Percentiles rank a stretch among this genome's conserved stretches.
phyloP scores from a whole-genome alignment of 2,888 invertebrate species.

The Neoitamus cyanurus region DNA sequence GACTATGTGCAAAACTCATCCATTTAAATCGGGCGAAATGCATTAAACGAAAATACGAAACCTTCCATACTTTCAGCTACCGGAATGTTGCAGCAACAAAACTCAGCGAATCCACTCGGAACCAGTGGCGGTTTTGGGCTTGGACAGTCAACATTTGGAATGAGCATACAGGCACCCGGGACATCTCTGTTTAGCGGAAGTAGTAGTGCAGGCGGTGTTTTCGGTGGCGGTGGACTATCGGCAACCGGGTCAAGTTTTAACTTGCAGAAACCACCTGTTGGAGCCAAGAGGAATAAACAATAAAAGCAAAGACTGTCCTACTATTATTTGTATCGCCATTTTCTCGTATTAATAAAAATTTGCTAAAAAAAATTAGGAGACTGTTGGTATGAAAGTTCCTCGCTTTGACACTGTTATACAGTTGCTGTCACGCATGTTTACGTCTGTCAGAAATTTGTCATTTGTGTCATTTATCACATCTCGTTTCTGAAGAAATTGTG shows the following conservation, averaged over 20 bases:
- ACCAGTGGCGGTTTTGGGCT: constrained; percentile 62
- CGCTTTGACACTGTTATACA: not conserved
- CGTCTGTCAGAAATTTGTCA: not conserved
- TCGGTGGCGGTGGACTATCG: constrained; percentile 53
- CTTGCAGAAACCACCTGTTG: constrained; percentile 77
- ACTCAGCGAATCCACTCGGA: constrained; percentile 63
- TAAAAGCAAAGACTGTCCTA: constrained; percentile 60
- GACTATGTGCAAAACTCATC: not conserved
- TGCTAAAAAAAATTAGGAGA: too few species aligned
- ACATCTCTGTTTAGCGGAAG: constrained; percentile 27
- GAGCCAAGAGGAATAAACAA: constrained; percentile 77
- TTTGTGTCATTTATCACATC: too few species aligned
- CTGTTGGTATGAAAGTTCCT: not conserved
- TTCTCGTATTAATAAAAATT: not conserved
- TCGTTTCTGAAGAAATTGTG: not conserved
- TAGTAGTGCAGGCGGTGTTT: constrained; percentile 3
- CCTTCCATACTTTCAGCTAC: not conserved
- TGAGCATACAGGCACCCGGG: not conserved
- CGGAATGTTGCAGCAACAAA: constrained; percentile 59
- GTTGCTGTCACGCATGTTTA: not conserved
- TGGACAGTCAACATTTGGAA: constrained; percentile 43
- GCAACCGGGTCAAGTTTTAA: constrained; percentile 67
- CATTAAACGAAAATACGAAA: not conserved
- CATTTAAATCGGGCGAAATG: not conserved
- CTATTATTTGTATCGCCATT: not conserved